Evolutionary conservation across 2,888 invertebrate species (phyloP).

Genomic region (Stenolophus ochropezus): DNA sequence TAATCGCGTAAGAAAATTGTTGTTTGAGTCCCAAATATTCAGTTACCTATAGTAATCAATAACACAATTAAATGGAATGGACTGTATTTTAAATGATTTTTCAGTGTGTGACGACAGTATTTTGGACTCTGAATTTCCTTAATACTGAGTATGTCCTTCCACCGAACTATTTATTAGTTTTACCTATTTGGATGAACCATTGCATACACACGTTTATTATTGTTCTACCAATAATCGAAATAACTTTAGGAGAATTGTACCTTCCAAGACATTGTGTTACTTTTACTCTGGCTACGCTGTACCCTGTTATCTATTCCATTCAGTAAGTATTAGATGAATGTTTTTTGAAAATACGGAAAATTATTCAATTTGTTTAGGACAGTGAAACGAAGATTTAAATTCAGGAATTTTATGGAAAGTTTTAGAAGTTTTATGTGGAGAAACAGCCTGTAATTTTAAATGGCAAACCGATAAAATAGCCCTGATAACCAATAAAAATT

Average conservation of each 20-base stretch:
- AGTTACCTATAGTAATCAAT: too few species aligned
- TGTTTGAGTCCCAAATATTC: too few species aligned
- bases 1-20: too few species aligned
- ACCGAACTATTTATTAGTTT: constrained; percentile 63
- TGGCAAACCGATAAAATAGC: not conserved
- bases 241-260: constrained; percentile 24
- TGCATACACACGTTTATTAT: constrained; percentile 66
- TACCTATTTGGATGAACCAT: constrained; percentile 66
- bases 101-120: not conserved
- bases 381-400: not conserved
- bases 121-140: constrained; percentile 65
- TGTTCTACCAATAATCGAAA: constrained; percentile 64
- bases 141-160: constrained; percentile 67
- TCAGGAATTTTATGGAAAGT: not conserved
- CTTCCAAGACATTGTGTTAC: constrained; percentile 30
- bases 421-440: not conserved
- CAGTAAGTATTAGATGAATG: constrained; percentile 58
- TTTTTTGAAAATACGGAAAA: not conserved
- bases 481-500: not conserved
- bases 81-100: too few species aligned
- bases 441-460: not conserved
- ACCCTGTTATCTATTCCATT: constrained; percentile 47
- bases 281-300: constrained; percentile 34
- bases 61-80: too few species aligned
- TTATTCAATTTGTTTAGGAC: not conserved